Percentiles rank a stretch among this genome's conserved stretches.
These are phyloP conservation scores for Axinella damicornis DNA, from an alignment of 37 sponge, comb jelly and placozoan species.

Conservation along the genomic window DNA sequence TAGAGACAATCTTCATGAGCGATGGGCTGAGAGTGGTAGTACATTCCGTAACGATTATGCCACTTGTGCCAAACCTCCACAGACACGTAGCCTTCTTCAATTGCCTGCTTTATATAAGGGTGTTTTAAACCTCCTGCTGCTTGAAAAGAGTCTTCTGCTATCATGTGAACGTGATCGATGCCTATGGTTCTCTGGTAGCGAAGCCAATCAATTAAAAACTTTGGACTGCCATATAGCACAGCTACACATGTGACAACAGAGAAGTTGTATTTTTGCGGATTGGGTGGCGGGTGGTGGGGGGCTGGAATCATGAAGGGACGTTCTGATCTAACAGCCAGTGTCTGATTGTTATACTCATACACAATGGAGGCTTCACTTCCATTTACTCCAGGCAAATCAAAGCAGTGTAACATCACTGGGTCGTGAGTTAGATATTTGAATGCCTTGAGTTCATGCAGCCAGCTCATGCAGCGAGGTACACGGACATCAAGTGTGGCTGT, in stretches of 20 bases:
- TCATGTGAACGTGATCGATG: conserved; percentile 11
- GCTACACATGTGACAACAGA: conserved; percentile 6
- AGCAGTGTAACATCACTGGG: conserved; percentile 6
- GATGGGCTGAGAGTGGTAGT: conserved; percentile 18
- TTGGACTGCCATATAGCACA: conserved; percentile 8
- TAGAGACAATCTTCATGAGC: conserved; percentile 28
- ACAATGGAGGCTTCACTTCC: background rate
- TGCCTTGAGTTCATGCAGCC: background rate
- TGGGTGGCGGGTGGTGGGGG: background rate
- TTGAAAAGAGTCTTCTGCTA: conserved; percentile 10
- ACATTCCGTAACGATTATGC: background rate
- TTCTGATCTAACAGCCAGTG: background rate
- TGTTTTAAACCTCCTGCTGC: background rate
- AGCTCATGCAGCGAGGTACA: too few species aligned
- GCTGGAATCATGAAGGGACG: background rate
- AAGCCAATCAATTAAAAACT: background rate
- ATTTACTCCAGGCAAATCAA: background rate
- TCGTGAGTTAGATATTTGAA: background rate
- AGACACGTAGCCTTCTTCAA: background rate
- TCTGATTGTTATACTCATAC: background rate
- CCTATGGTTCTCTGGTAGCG: conserved; percentile 22
- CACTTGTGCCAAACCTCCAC: background rate
- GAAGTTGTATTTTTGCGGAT: too few species aligned
- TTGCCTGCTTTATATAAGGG: background rate
- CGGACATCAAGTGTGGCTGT: background rate